Conservation (phyloP, 2,113 vertebrate genomes). For the Odocoileus hemionus region DNA sequence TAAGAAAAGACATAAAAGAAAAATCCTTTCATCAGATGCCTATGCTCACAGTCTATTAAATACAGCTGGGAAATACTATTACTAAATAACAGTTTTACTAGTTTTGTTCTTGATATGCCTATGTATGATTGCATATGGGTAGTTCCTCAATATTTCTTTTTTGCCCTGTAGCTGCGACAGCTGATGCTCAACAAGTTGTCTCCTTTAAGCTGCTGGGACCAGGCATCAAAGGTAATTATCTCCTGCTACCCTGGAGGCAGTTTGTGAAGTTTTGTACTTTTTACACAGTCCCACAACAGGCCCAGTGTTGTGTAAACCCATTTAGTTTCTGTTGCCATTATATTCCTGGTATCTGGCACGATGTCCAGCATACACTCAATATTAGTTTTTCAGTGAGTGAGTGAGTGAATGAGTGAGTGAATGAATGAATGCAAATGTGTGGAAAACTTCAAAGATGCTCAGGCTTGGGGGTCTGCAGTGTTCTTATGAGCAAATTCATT, state of each 20-base stretch:
- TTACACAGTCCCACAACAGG: background rate
- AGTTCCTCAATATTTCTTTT: background rate
- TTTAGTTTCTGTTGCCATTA: background rate
- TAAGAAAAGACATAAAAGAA: background rate
- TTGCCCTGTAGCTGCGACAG: conserved; percentile 48
- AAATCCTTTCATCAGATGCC: background rate
- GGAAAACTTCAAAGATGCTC: background rate
- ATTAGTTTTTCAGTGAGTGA: background rate
- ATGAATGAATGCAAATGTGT: background rate
- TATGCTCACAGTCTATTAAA: background rate
- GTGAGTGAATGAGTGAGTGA: background rate
- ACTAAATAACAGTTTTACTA: background rate
- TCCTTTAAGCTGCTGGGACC: conserved; percentile 32
- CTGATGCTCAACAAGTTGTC: conserved; percentile 48
- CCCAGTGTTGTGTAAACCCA: background rate
- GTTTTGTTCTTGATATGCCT: background rate
- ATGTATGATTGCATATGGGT: background rate
- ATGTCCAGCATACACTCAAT: no score
- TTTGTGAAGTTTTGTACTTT: background rate
- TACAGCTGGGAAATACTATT: background rate
- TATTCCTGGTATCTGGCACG: background rate
- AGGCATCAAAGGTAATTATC: conserved; percentile 59
- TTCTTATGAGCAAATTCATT: background rate
- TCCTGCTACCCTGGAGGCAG: background rate
- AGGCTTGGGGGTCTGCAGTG: background rate